Base-by-base conservation (phyloP, 2,888 invertebrate species). In the Steinernema scapterisci region DNA sequence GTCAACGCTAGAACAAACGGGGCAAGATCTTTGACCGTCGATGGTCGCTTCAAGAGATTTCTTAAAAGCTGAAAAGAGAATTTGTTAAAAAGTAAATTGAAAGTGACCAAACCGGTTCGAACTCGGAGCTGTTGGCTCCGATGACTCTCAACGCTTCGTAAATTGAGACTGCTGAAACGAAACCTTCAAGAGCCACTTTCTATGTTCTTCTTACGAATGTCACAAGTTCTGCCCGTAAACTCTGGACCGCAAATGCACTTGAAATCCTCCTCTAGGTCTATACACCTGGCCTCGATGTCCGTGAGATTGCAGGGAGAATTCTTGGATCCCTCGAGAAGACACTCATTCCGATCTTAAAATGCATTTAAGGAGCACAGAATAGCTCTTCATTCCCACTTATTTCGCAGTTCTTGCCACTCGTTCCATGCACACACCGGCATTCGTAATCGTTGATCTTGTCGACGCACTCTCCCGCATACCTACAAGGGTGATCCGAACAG, bases 211-310 rank as follows among this genome's bases (percentile, higher is more conserved):
- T 51, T 27, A 72, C 72, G 46, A 48, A 31, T 72, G 25, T 72
- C 72, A 19, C 72, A 72, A 27, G 11, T 9, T 2, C 16, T 11
- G 5, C 63, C 63, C 1, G 79, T 80, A 78, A 79, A 81, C 45
- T 77, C 54, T 0, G 44, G 52, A 25, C 77, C 75, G 45, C 81
- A 81, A 44, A 46, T 78, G 71, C 81, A 81, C 0, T 75, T 75
- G 56, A 76, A 80, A 0, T 45, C 63, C 16, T 74, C 72, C 31
- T 74, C 51, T 1, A 45, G 27, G 48, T 72, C 71, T 38, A 71
- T 23, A 31, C 76, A 76, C 3, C 13, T 21, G 1, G 73, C 73
- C 11, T 16, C 6, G 1, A 5, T 25, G 63, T 63, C 63, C 27
- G 9, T 31, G 1, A 13, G 2, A 31, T 63, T 63, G 48, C 48